phyloP scores from a whole-genome alignment of 2,888 invertebrate genomes.

The Metacarcinus magister region DNA sequence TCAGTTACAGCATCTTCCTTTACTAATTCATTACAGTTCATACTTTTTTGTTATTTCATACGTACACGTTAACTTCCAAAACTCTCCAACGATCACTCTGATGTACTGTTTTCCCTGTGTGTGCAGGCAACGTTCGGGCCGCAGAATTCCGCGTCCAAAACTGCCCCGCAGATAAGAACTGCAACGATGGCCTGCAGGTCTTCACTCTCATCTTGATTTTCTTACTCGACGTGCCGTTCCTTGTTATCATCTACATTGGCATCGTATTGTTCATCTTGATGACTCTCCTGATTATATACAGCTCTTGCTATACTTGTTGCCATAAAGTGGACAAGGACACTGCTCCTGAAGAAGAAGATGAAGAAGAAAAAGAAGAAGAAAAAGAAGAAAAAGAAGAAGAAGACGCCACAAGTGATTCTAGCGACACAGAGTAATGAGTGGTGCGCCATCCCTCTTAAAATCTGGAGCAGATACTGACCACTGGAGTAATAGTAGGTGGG shows the following conservation, averaged over 20 bases:
- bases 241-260: slow-evolving; percentile 35
- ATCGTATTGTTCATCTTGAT: slow-evolving; percentile 39
- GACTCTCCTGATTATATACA: slow-evolving; percentile 9
- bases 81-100: no score
- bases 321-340: slow-evolving; percentile 40
- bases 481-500: no score
- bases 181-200: slow-evolving; percentile 33
- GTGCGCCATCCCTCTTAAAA: no score
- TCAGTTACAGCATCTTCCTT: not conserved
- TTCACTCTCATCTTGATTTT: slow-evolving; percentile 3
- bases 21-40: not conserved
- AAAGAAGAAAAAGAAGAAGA: not conserved
- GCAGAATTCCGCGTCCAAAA: not conserved
- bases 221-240: slow-evolving; percentile 34
- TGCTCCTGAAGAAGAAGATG: not conserved
- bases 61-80: no score
- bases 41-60: no score
- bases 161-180: not conserved
- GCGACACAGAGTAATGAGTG: not conserved
- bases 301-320: not conserved
- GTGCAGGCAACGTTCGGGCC: slow-evolving; percentile 18
- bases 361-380: not conserved
- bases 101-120: not conserved
- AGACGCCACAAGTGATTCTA: not conserved
- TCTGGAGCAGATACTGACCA: no score